A percentile compares a stretch with the other conserved stretches of the same genome.
Evolutionary conservation across 2,888 invertebrate species (phyloP).

Genomic region (Athalia rosae): DNA sequence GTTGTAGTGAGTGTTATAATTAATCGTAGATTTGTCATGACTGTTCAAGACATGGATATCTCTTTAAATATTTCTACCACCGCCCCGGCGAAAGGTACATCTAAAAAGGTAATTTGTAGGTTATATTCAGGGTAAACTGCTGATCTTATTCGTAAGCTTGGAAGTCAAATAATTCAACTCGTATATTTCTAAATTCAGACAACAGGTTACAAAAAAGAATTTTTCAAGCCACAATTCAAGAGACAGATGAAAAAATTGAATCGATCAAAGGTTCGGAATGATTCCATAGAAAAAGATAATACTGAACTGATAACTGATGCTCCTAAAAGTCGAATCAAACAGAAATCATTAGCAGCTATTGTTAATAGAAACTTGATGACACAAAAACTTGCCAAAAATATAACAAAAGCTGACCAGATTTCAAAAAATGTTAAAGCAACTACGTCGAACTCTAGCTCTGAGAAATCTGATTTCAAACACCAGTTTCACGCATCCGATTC

Average conservation of each 20-base stretch:
- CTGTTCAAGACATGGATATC: conserved; percentile 65
- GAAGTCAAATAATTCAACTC: neutral
- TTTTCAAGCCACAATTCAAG: conserved; percentile 53
- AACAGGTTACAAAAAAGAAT: conserved; percentile 48
- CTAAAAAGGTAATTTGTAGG: conserved; percentile 62
- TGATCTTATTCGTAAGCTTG: neutral
- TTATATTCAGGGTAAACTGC: conserved; percentile 49
- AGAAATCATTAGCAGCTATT: conserved; percentile 65
- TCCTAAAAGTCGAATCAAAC: conserved; percentile 64
- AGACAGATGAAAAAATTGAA: conserved; percentile 49
- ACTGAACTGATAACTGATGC: conserved; percentile 24
- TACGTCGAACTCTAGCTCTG: neutral
- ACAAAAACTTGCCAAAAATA: neutral
- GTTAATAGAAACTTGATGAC: conserved; percentile 60
- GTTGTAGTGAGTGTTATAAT: neutral
- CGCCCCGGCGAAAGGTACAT: conserved; percentile 47
- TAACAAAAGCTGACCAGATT: neutral
- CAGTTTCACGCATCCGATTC: neutral
- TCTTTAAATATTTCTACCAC: conserved; percentile 63
- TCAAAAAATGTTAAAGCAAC: neutral
- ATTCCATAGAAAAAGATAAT: neutral
- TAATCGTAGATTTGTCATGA: conserved; percentile 52
- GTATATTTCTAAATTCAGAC: conserved; percentile 45
- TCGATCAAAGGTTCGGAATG: neutral
- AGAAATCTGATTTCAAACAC: neutral